Conservation (phyloP, 1,140 invertebrate genomes). For the Sycobia sp. region DNA sequence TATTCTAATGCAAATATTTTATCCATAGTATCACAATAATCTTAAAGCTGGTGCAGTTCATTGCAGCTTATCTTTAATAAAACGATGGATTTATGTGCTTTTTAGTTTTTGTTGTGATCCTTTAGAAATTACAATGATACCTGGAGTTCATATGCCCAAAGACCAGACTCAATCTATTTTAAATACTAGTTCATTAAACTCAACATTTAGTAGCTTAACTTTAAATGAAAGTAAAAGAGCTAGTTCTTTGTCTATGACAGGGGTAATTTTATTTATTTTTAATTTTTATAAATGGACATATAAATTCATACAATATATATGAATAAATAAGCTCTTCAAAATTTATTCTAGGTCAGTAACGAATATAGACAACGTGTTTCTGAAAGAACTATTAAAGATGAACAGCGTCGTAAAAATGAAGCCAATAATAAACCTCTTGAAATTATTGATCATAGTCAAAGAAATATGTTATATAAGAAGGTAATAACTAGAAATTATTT, state of each 20-base stretch:
- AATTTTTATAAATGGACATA: too few species aligned
- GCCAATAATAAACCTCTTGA: constrained; percentile 3
- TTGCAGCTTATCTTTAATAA: constrained; percentile 63
- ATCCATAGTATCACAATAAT: constrained; percentile 61
- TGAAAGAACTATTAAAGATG: constrained; percentile 31
- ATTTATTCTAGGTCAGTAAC: constrained; percentile 37
- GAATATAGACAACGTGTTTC: constrained; percentile 38
- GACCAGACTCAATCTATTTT: neutral
- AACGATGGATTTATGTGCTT: constrained; percentile 64
- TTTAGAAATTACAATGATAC: constrained; percentile 52
- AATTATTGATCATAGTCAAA: constrained; percentile 35
- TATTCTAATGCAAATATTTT: neutral
- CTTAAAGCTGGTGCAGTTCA: constrained; percentile 49
- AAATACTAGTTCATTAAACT: neutral
- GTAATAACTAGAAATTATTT: too few species aligned
- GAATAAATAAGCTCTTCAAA: constrained; percentile 3
- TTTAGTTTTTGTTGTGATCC: constrained; percentile 63
- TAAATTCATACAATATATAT: too few species aligned
- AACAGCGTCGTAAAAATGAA: constrained; percentile 32
- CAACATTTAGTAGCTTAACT: neutral
- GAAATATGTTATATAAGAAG: neutral
- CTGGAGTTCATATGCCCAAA: constrained; percentile 56
- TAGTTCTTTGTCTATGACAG: constrained; percentile 28
- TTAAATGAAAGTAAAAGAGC: neutral
- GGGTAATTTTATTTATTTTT: constrained; percentile 39